Base-by-base conservation (phyloP, 2,113 vertebrate genomes). In the Sisor rabdophorus region DNA sequence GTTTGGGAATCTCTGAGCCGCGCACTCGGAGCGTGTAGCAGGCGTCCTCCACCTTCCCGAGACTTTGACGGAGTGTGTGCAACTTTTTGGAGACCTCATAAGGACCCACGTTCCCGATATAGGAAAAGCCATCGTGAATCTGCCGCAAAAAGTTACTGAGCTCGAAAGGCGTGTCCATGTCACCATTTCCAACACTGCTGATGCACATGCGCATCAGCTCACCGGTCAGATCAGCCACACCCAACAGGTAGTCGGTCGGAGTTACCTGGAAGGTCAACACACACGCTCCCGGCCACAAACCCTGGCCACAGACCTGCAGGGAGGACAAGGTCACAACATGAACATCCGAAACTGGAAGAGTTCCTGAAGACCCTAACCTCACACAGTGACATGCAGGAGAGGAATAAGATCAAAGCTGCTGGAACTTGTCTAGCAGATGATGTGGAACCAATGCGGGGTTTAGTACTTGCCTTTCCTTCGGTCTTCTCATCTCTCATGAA, bases 121-220 rank as follows among this genome's bases (percentile, higher is more conserved):
- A 96, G 53, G 95, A 93, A 86, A 99, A 98, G 0, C 97, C 97
- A 75, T 99, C 95, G 0, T 98, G 95, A 83, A 98, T 95, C 84
- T 98, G 93, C 0, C 95, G 91, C 67, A 98, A 83, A 87, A 99
- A 98, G 87, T 94, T 94, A 88, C 95, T 93, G 84, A 98, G 92
- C 88, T 97, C 94, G 79, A 98, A 99, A 22, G 97, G 97, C 0
- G 96, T 98, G 87, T 98, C 95, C 3, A 98, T 96, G 85, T 99
- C 97, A 6, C 97, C 97, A 0, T 97, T 98, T 1, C 97, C 96
- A 59, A 98, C 96, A 0, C 97, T 98, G 90, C 92, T 94, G 80
- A 99, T 98, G 77, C 97, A 99, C 91, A 98, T 92, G 1, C 97
- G 89, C 97, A 99, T 99, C 82, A 99, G 88, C 87, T 99, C 97